Percentiles rank a stretch among this genome's conserved stretches.
phyloP scores from a whole-genome alignment of 2,888 invertebrate species.

The Plagiodera versicolora region DNA sequence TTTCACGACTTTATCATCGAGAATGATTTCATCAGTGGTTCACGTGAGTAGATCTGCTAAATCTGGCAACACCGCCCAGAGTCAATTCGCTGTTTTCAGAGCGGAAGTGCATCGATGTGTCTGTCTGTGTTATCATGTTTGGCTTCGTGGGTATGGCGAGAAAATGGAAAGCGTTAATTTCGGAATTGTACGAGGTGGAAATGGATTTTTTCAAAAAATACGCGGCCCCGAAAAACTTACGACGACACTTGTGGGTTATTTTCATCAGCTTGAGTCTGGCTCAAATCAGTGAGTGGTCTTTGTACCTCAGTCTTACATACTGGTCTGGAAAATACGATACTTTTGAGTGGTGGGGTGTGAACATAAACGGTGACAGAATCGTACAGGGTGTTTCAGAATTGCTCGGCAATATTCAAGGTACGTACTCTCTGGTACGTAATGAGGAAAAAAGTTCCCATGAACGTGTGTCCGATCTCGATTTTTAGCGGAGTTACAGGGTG shows the following conservation, averaged over 20 bases:
- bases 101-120: neutral
- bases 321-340: too few relatives aligned
- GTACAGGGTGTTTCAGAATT: too few relatives aligned
- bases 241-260: neutral
- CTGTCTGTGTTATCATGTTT: neutral
- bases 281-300: constrained; percentile 4
- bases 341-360: too few relatives aligned
- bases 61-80: too few relatives aligned
- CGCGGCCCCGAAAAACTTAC: neutral
- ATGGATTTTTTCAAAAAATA: constrained; percentile 1
- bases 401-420: too few relatives aligned
- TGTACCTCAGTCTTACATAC: too few relatives aligned
- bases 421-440: too few relatives aligned
- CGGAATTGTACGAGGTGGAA: neutral
- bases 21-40: neutral
- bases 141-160: neutral
- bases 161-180: neutral
- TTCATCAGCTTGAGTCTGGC: neutral
- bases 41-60: neutral
- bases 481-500: too few relatives aligned
- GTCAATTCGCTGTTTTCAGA: neutral
- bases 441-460: too few relatives aligned
- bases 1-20: too few relatives aligned
- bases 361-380: too few relatives aligned
- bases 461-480: too few relatives aligned